Base-by-base conservation (phyloP, 2,888 invertebrate species). In the Dynastes tityus region DNA sequence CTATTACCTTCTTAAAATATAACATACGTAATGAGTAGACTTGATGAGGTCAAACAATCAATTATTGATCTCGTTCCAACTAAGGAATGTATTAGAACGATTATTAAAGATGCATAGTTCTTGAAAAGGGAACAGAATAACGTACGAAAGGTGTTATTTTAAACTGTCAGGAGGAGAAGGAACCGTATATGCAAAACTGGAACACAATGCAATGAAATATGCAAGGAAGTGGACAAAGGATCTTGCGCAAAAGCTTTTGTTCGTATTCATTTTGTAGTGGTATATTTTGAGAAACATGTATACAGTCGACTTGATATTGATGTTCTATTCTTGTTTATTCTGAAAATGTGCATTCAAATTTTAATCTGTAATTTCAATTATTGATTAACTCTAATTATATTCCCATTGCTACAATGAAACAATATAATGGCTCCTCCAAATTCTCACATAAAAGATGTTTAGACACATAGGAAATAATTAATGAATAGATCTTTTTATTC, bases 201-300 rank as follows among this genome's bases (percentile, higher is more conserved):
- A 55, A 55, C 55, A 8, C 55, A 8, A 55, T 6, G 55, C 22
- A 55, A 55, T 55, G 13, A 55, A 55, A 55, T 55, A 55, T 55
- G 55, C 22, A 55, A 9, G 55, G 6, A n/a, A 22, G 16, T 22
- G 8, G 55, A 55, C 55, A 55, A 55, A 55, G 55, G n/a, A 22
- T 45, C 55, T 4, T 55, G 32, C 0, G n/a, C 55, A 55, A n/a
- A n/a, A n/a, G n/a, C 22, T n/a, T 55, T 55, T 22, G 45, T 45
- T 45, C 11, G 45, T 37, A 2, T 37, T 37, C 37, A 37, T 53
- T 53, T 2, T n/a, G 53, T 3, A 16, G 22, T 22, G 55, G 2
- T n/a, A 2, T 55, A 16, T 55, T 22, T 16, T 55, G 2, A 45
- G 45, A 45, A 45, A 11, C 8, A 11, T 45, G 3, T 45, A 37